Percentiles rank a stretch among this genome's conserved stretches.
Conservation (phyloP, 2,797 vertebrate species). For the Eremophila alpestris region DNA sequence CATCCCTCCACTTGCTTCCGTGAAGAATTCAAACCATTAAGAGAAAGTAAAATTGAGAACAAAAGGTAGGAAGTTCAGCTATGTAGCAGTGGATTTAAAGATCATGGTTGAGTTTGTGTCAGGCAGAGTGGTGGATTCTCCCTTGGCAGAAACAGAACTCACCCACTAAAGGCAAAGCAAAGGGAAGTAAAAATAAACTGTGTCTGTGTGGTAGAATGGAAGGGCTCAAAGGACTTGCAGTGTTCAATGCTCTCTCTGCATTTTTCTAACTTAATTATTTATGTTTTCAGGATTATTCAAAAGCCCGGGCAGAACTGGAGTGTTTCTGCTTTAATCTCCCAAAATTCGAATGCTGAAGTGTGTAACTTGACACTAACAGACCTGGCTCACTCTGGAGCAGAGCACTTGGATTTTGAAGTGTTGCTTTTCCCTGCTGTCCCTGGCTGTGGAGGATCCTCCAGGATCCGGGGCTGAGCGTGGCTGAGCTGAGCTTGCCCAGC, state of each 20-base stretch:
- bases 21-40: background rate
- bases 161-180: background rate
- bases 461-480: fast-evolving
- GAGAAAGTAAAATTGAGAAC: slow-evolving; percentile 6
- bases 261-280: slow-evolving; percentile 34
- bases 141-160: background rate
- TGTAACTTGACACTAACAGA: background rate
- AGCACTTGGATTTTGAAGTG: background rate
- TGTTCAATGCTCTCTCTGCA: background rate
- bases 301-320: background rate
- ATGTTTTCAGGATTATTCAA: slow-evolving; percentile 21
- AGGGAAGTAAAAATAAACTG: background rate
- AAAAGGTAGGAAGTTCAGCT: background rate
- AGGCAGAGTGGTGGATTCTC: background rate
- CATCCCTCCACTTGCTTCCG: background rate
- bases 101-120: background rate
- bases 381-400: background rate
- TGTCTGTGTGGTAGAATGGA: background rate
- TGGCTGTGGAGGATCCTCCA: background rate
- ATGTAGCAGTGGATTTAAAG: slow-evolving; percentile 6
- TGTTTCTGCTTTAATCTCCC: slow-evolving; percentile 2
- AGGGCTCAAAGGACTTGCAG: background rate
- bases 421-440: background rate
- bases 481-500: background rate
- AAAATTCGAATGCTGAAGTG: background rate